Percentiles rank a stretch among this genome's conserved stretches.
Evolutionary conservation across 37 sponge, comb jelly and placozoan species (phyloP).

Genomic region (Petrosia ficiformis): DNA sequence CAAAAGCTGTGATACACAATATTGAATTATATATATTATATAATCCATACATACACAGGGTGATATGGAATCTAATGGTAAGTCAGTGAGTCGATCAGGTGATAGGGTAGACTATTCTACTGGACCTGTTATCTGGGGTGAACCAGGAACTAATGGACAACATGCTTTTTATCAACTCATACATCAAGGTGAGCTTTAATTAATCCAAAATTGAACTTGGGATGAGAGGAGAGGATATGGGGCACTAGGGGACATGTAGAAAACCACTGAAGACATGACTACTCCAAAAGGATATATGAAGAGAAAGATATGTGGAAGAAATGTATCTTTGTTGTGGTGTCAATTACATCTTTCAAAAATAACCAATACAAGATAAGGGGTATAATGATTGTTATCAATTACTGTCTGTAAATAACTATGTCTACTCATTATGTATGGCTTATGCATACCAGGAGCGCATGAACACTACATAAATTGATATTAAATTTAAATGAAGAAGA

Average conservation of each 20-base stretch:
- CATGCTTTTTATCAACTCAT: constrained; percentile 99
- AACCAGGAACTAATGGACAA: constrained; percentile 99
- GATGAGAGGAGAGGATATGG: not conserved
- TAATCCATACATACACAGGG: constrained; percentile 40
- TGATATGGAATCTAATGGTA: constrained; percentile 99
- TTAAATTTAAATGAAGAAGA: no score
- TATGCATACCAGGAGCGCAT: no score
- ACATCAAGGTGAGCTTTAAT: constrained; percentile 77
- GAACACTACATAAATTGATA: no score
- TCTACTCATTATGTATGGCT: no score
- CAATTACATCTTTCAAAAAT: no score
- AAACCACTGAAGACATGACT: not conserved
- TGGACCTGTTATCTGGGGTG: constrained; percentile 99
- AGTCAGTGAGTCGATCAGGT: constrained; percentile 79
- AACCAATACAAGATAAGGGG: no score
- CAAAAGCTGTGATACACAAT: not conserved
- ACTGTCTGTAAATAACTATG: no score
- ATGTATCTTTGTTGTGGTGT: no score
- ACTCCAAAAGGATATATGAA: no score
- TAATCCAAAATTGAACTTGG: not conserved
- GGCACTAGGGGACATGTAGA: not conserved
- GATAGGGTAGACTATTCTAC: constrained; percentile 86
- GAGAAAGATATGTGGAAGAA: no score
- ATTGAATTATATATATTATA: not conserved
- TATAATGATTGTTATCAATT: no score